Evolutionary conservation across 2,888 invertebrate genomes (phyloP).

Genomic region (Crossocerus cetratus): DNA sequence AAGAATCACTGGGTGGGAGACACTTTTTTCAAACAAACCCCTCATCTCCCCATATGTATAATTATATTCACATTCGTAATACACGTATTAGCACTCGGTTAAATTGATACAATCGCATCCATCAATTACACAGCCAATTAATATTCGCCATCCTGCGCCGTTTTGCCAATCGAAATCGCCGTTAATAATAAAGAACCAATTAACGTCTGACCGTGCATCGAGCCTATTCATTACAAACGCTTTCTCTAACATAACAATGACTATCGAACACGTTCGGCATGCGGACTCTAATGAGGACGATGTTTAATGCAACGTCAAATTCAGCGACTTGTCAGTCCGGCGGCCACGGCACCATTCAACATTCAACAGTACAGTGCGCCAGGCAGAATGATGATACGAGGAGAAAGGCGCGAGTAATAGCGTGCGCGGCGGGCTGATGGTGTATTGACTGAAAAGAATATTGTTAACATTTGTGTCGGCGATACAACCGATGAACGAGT

Average conservation of each 20-base stretch:
- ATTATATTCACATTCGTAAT: too few species aligned
- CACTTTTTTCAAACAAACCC: too few species aligned
- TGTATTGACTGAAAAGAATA: constrained; percentile 56
- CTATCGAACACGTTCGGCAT: constrained; percentile 24
- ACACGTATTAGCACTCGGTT: constrained; percentile 14
- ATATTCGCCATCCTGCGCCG: constrained; percentile 21
- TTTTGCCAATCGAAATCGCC: constrained; percentile 38
- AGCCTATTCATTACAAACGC: constrained; percentile 27
- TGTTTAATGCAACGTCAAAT: constrained; percentile 47
- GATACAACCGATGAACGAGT: constrained; percentile 50
- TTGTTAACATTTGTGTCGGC: constrained; percentile 58
- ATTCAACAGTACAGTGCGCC: neutral
- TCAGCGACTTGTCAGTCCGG: constrained; percentile 7
- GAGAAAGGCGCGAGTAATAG: constrained; percentile 5
- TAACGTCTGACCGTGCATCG: constrained; percentile 31
- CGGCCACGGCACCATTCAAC: neutral
- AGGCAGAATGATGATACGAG: constrained; percentile 12
- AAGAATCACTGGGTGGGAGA: too few species aligned
- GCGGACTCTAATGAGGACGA: constrained; percentile 20
- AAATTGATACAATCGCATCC: constrained; percentile 31
- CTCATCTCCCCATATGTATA: too few species aligned
- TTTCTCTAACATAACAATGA: constrained; percentile 33
- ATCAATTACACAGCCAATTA: constrained; percentile 43
- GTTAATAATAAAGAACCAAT: constrained; percentile 52
- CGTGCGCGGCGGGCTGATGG: too few species aligned